A percentile compares a stretch with the other conserved stretches of the same genome.
phyloP scores from a whole-genome alignment of 2,888 invertebrate species.

The Agrilus cyanescens region DNA sequence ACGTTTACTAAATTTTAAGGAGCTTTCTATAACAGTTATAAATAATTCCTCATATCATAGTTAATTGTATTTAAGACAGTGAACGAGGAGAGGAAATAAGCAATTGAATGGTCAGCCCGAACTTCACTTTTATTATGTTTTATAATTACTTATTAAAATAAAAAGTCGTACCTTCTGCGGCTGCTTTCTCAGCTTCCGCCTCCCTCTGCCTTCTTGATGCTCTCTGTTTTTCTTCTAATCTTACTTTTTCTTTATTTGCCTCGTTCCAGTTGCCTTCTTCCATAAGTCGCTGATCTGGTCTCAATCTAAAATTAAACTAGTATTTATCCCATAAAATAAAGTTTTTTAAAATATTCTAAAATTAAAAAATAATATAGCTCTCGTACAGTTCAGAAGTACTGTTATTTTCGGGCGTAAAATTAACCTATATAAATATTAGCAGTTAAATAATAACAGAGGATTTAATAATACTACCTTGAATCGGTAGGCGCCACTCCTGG shows the following conservation, averaged over 20 bases:
- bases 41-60: too few relatives aligned
- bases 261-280: conserved; percentile 88
- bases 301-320: conserved; percentile 29
- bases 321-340: not conserved
- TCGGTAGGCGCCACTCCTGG: conserved; percentile 90
- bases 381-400: too few relatives aligned
- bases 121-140: too few relatives aligned
- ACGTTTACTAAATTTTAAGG: too few relatives aligned
- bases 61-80: too few relatives aligned
- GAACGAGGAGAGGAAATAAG: too few relatives aligned
- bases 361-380: too few relatives aligned
- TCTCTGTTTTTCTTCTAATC: conserved; percentile 93
- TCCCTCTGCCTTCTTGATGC: conserved; percentile 66
- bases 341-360: too few relatives aligned
- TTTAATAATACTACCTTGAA: conserved; percentile 42
- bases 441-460: not conserved
- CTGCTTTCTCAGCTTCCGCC: conserved; percentile 60
- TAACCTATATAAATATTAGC: not conserved
- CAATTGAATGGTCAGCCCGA: too few relatives aligned
- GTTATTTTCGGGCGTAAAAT: not conserved
- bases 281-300: conserved; percentile 98
- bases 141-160: too few relatives aligned
- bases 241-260: conserved; percentile 74
- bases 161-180: conserved; percentile 39
- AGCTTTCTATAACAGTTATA: too few relatives aligned